phyloP scores from a whole-genome alignment of 2,797 vertebrate genomes.

The Danionella dracula region DNA sequence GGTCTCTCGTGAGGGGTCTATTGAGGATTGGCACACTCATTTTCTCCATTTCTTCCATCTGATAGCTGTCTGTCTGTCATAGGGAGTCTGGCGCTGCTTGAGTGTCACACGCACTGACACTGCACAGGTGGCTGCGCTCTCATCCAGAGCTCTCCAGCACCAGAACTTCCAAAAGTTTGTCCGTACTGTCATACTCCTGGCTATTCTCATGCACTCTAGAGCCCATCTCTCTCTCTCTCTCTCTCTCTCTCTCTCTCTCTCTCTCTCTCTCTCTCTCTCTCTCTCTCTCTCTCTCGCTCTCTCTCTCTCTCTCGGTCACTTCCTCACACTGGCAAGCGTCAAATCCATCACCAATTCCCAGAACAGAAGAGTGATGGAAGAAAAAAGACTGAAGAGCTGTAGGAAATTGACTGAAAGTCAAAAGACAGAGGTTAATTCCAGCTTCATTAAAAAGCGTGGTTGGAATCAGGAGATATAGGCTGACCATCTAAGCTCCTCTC shows the following conservation, averaged over 20 bases:
- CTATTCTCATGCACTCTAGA: neutral
- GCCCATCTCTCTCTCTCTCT: neutral
- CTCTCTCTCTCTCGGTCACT: too few relatives aligned
- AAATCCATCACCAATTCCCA: neutral
- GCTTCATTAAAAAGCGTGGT: constrained; percentile 11
- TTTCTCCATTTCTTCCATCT: neutral
- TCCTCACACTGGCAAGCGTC: neutral
- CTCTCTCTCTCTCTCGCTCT: too few relatives aligned
- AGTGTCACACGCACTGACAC: constrained; percentile 8
- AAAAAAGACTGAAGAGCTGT: neutral
- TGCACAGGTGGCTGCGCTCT: constrained; percentile 13
- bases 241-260: neutral
- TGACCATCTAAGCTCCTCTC: neutral
- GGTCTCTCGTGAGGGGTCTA: neutral
- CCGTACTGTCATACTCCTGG: constrained; percentile 6
- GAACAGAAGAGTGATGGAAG: neutral
- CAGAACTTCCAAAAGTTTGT: constrained; percentile 21
- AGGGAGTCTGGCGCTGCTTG: neutral
- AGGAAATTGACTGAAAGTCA: constrained; percentile 10
- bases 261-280: neutral
- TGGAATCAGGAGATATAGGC: neutral
- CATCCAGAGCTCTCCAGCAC: neutral
- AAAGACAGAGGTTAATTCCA: constrained; percentile 22
- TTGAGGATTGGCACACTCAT: constrained; percentile 5
- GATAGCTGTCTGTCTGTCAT: neutral